Conservation (phyloP, 2,113 vertebrate species). For the Malurus alboscapulatus region DNA sequence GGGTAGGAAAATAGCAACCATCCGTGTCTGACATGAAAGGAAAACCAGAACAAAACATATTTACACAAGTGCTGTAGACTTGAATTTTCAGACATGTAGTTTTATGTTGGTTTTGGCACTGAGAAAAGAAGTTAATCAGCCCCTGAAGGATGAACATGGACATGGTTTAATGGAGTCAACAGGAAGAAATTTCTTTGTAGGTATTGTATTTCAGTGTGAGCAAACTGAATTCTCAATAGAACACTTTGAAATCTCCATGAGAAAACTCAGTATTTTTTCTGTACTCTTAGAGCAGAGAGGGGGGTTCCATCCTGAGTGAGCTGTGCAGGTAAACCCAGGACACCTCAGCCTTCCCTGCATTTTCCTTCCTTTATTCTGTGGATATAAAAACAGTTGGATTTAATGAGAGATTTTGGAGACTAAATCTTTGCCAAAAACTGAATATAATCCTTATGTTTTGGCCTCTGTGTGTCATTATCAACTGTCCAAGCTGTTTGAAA, state of each 20-base stretch:
- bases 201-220: constrained; percentile 11
- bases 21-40: background rate
- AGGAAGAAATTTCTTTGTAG: constrained; percentile 11
- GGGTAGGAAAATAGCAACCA: background rate
- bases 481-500: background rate
- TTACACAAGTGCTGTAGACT: background rate
- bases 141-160: background rate
- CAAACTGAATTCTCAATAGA: background rate
- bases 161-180: background rate
- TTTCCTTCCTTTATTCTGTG: background rate
- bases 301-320: background rate
- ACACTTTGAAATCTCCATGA: background rate
- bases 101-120: constrained; percentile 25
- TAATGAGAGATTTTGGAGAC: background rate
- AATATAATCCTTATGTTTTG: background rate
- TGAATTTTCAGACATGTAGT: background rate
- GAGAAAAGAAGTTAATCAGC: background rate
- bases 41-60: background rate
- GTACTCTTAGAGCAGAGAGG: background rate
- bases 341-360: background rate
- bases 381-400: background rate
- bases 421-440: background rate
- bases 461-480: background rate
- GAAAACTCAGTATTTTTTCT: background rate
- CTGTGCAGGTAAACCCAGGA: background rate